These are phyloP conservation scores for Hylaea fasciaria DNA, from an alignment of 2,888 invertebrate species.

Conservation along the genomic window DNA sequence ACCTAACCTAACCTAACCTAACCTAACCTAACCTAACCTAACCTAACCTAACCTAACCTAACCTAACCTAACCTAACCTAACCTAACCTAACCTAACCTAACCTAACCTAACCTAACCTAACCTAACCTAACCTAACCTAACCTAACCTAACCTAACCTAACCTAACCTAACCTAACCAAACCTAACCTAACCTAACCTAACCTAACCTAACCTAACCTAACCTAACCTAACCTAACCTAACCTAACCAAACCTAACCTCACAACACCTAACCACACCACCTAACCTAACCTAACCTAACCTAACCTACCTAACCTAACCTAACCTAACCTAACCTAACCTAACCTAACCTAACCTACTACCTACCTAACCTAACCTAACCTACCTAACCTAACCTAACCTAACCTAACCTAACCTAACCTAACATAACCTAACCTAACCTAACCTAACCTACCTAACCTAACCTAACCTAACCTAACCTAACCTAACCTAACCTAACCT, in stretches of 20 bases:
- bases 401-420: slow-evolving; percentile 35
- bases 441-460: slow-evolving; percentile 35
- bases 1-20: slow-evolving; percentile 15
- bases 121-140: slow-evolving; percentile 19
- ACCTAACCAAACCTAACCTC: slow-evolving; percentile 27
- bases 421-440: slow-evolving; percentile 28
- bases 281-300: slow-evolving; percentile 29
- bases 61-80: slow-evolving; percentile 19
- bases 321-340: slow-evolving; percentile 28
- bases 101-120: slow-evolving; percentile 18
- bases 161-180: slow-evolving; percentile 18
- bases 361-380: slow-evolving; percentile 36
- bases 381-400: slow-evolving; percentile 36
- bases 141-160: slow-evolving; percentile 19
- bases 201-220: slow-evolving; percentile 19
- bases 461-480: slow-evolving; percentile 9
- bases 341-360: slow-evolving; percentile 30
- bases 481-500: no score
- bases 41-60: slow-evolving; percentile 11
- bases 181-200: slow-evolving; percentile 19
- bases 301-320: slow-evolving; percentile 29
- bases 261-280: slow-evolving; percentile 25
- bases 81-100: slow-evolving; percentile 18
- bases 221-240: slow-evolving; percentile 29
- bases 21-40: slow-evolving; percentile 15